Percentiles rank a stretch among this genome's conserved stretches.
Evolutionary conservation across 2,797 vertebrate genomes (phyloP).

Genomic region (Catharus ustulatus): DNA sequence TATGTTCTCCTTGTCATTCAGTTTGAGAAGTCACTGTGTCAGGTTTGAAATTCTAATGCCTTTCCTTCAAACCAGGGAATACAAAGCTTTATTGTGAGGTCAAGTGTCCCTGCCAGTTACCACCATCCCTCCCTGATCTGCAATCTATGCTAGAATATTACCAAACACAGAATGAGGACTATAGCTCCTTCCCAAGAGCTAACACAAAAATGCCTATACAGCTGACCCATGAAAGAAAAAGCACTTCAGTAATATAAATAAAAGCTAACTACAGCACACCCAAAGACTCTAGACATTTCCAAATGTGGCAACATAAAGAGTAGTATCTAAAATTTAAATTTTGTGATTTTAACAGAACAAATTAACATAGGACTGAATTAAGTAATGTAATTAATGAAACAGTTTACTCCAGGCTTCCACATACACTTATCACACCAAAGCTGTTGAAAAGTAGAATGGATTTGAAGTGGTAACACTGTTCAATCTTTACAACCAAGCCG

Average conservation of each 20-base stretch:
- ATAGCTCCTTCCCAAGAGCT: neutral
- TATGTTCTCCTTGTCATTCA: neutral
- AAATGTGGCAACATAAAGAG: neutral
- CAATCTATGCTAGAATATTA: neutral
- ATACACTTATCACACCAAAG: neutral
- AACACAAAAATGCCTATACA: neutral
- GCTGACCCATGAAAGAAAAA: neutral
- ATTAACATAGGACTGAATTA: neutral
- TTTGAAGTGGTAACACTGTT: neutral
- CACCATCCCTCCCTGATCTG: neutral
- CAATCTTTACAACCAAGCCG: neutral
- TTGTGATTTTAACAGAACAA: neutral
- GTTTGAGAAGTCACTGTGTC: neutral
- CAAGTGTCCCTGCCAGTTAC: neutral
- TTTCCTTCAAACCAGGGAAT: neutral
- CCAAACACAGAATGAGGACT: neutral
- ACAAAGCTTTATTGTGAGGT: slow-evolving; percentile 28
- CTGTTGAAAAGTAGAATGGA: neutral
- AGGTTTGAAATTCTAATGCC: slow-evolving; percentile 32
- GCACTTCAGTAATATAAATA: neutral
- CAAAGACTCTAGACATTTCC: neutral
- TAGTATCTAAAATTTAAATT: neutral
- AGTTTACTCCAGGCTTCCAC: neutral
- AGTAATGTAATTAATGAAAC: neutral
- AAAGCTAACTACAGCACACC: neutral